Base-by-base conservation (phyloP, 1,140 invertebrate genomes). In the Drosophila sproati region DNA sequence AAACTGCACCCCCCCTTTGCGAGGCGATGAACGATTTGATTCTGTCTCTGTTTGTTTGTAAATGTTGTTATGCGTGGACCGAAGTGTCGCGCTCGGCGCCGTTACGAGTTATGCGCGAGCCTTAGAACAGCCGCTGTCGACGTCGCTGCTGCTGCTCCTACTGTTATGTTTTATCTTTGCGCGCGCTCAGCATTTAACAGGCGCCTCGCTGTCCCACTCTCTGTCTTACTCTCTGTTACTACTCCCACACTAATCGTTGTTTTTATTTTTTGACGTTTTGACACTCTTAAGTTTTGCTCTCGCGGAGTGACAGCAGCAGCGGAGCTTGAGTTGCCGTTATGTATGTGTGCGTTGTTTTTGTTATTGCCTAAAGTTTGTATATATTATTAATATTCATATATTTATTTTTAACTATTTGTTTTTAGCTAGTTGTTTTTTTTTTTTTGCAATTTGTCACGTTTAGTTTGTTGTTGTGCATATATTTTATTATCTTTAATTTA, bases 121-220 rank as follows among this genome's bases (percentile, higher is more conserved):
- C 54, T 61, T 64, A 57, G 73, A 67, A 54, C 69, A 47, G 45
- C 39, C 50, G 77, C 54, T 54, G 61, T 71, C 60, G 77, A 66
- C 60, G 73, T 67, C 73, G 50, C 51, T 48, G 34, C 20, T 72
- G 32, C 41, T 52, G 72, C 39, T 56, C 7, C 48, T 69, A 35
- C 59, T 61, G 54, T 48, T 64, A 64, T 70, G 29, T 72, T 70
- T 72, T 75, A 66, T 75, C 69, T 75, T 76, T 76, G 60, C 56
- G 70, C 72, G 72, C 66, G 72, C 57, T 73, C 70, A 67, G 70
- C 62, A 73, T 61, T 55, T 48, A 35, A 48, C 20, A 20, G 20
- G 20, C 12, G 52, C 68, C n/a, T 51, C 48, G 20, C 20, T 20
- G 50, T 64, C 50, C 35, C 47, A 10, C 66, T 32, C 8, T 39